Base-by-base conservation (phyloP, 2,797 vertebrate species). In the Sternarchorhynchus goeldii region DNA sequence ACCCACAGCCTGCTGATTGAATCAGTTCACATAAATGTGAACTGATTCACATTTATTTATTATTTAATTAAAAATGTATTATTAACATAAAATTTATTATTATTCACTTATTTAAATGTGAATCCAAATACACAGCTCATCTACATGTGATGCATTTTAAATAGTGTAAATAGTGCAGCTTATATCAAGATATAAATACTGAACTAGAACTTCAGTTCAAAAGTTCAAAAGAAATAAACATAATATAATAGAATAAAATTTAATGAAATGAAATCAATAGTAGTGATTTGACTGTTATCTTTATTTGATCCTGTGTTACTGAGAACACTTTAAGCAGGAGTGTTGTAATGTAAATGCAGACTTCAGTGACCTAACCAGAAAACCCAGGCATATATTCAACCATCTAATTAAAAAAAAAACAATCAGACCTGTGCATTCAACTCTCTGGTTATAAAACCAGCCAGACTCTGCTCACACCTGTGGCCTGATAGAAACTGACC, bases 281-380 rank as follows among this genome's bases (percentile, higher is more conserved):
- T 4, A 50, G 39, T 18, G 31, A 17, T 29, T 25, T 53, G 66
- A 41, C 20, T 21, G 20, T 3, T 50, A 5, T 36, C 21, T 18
- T 50, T 14, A 25, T 67, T 67, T 50, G 41, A 29, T 56, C 31
- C 50, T 57, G 57, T 32, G 34, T 70, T 56, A 57, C 68, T 70
- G 68, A 53, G 29, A 70, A 50, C 45, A 32, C 67, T 69, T 21
- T 45, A 69, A 69, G 53, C 45, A 69, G 53, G 68, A 60, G 71
- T 79, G 73, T 55, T 62, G 82, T 83, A 59, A 86, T 86, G 64
- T 69, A 89, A 85, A 82, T 87, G 36, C 86, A 86, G 83, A 85
- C 87, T 84, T 83, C 70, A 86, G 81, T 65, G 83, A 85, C 77
- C 82, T 89, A 85, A 87, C 86, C 79, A 81, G 86, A 74, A 89